These are phyloP conservation scores for Trichacis sp. DNA, from an alignment of 2,888 invertebrate species.

Conservation along the genomic window DNA sequence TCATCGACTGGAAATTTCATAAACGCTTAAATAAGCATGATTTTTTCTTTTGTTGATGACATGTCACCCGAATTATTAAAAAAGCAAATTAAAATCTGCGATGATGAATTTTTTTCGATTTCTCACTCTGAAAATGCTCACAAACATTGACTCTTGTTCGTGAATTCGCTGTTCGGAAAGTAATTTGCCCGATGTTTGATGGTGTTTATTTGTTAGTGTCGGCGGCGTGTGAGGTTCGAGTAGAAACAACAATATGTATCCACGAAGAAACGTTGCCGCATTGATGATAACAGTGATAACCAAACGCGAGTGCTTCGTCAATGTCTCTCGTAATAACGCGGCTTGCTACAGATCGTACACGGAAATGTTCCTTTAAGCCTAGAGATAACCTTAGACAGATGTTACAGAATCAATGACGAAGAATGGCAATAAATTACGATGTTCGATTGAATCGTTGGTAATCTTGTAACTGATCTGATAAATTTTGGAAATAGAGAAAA, in stretches of 20 bases:
- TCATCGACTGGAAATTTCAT: no score
- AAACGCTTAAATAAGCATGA: no score
- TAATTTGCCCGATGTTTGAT: not conserved
- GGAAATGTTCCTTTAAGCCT: constrained; percentile 23
- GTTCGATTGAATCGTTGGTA: not conserved
- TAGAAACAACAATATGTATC: not conserved
- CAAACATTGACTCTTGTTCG: not conserved
- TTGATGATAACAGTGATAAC: constrained; percentile 26
- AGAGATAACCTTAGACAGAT: constrained; percentile 29
- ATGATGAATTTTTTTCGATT: not conserved
- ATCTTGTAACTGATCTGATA: not conserved
- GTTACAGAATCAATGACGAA: constrained; percentile 19
- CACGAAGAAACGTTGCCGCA: not conserved
- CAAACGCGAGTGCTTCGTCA: constrained; percentile 27
- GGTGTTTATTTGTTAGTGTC: not conserved
- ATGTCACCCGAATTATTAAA: not conserved
- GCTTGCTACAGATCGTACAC: constrained; percentile 27
- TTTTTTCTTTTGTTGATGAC: no score
- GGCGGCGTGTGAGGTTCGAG: not conserved
- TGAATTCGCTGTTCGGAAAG: not conserved
- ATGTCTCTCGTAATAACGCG: constrained; percentile 35
- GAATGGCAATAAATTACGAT: not conserved
- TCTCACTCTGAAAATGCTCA: no score
- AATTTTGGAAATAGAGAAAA: not conserved
- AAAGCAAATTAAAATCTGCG: no score